Base-by-base conservation (phyloP, 2,888 invertebrate genomes). In the Eupithecia inturbata region DNA sequence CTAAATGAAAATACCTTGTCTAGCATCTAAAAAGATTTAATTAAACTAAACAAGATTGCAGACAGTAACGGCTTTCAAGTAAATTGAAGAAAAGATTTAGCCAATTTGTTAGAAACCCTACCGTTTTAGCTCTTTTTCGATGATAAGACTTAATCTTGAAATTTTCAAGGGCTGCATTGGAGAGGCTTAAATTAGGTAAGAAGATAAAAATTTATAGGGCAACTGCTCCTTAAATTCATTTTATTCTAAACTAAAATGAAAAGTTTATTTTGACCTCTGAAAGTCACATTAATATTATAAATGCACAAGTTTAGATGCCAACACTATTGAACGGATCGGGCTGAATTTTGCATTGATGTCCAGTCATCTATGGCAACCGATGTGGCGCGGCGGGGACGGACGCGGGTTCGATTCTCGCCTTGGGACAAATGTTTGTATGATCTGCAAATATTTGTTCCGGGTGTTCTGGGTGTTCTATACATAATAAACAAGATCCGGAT, bases 1-100 rank as follows among this genome's bases (percentile, higher is more conserved):
- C 26, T 66, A 26, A 12, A 57, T 57, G 26, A 62, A 31, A 62
- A 62, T 31, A 66, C 66, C 1, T 39, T 26, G 10, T 36, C 36
- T 26, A 39, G 36, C 26, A 66, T 26, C 39, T 64, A 66, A 62
- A 28, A 62, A 66, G 26, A 67, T 68, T 72, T 68, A 28, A 68
- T 68, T 72, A 62, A 62, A 33, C 57, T 63, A 62, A 71, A 72
- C 33, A 67, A 67, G 33, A 67, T 70, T 45, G 67, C 39, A 53
- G 49, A 64, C 72, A 68, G 28, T 70, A 70, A 73, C 66, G 31
- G 73, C 60, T 70, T 70, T 67, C n/a, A 28, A 70, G 70, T 63
- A 67, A 70, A 67, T 67, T 70, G 62, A 49, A 67, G 67, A 73
- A 70, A 67, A 70, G 36, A 70, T 73, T 70, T 60, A 7, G 22